These are phyloP conservation scores for Urocolius indicus DNA, from an alignment of 2,113 vertebrate species.

Conservation along the genomic window DNA sequence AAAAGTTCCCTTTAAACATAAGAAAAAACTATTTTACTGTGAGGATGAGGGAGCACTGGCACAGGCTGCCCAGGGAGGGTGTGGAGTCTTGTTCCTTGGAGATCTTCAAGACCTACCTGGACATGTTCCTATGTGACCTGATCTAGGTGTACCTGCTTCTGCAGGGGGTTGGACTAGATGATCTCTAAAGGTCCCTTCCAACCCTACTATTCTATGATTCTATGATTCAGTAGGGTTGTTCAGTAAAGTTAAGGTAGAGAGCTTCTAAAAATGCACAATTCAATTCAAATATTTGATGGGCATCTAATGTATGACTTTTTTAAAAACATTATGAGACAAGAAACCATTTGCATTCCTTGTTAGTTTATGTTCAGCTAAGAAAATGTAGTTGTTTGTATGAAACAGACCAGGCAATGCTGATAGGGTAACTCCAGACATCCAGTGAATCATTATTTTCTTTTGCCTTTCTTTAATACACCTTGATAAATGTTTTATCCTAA, in stretches of 20 bases:
- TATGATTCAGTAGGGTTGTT: background rate
- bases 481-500: background rate
- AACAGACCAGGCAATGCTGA: background rate
- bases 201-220: too few relatives aligned
- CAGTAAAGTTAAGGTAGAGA: background rate
- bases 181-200: too few relatives aligned
- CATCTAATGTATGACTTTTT: background rate
- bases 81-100: too few relatives aligned
- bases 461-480: background rate
- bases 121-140: too few relatives aligned
- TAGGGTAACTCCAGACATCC: background rate
- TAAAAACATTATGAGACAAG: background rate
- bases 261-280: background rate
- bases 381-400: background rate
- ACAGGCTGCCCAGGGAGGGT: too few relatives aligned
- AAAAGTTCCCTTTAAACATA: too few relatives aligned
- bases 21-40: too few relatives aligned
- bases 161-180: too few relatives aligned
- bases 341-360: background rate
- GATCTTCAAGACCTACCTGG: too few relatives aligned
- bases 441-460: background rate
- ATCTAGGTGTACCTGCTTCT: too few relatives aligned
- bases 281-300: background rate
- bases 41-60: too few relatives aligned
- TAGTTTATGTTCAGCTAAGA: background rate